Base-by-base conservation (phyloP, 2,888 invertebrate species). In the Cheilosia variabilis region DNA sequence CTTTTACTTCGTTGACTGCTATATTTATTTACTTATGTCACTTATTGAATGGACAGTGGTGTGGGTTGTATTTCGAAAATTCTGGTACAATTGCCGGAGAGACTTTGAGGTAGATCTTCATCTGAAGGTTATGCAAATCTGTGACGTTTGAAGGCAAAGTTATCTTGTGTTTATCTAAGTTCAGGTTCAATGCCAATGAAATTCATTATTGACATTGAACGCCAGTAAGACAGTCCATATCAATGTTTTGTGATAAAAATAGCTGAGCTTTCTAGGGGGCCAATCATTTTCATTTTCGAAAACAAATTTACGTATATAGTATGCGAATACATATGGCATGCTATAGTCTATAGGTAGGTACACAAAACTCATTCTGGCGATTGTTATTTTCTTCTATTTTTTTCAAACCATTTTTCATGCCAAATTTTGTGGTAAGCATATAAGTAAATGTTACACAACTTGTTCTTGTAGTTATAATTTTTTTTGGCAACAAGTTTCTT, bases 201-300 rank as follows among this genome's bases (percentile, higher is more conserved):
- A 37, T 45, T 57, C 55, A 22, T 31, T 58, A 63, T 79, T 83
- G 79, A 79, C 83, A 78, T 78, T 84, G 79, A 75, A 69, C 75
- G 37, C 22, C 1, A 41, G 45, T 78, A 50, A 71, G 45, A 65
- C 71, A 57, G 58, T 65, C 24, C 47, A 43, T 43, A 73, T 71
- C 22, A 37, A 52, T 65, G 34, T 53, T 55, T 19, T 17, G 34
- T 4, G 72, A 62, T 73, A 73, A 62, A 83, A 72, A 78, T 73
- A 72, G 66, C 41, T 22, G 53, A 82, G 77, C 77, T 82, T 82
- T 72, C 47, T 65, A 58, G 82, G 82, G 82, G 82, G 77, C 82
- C 53, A 77, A 72, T 27, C 65, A 66, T 55, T 77, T 57, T 50
- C 19, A 2, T 2, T 45, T 22, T 60, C 34, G 24, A 71, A 69